Evolutionary conservation across 2,797 vertebrate genomes (phyloP).

Genomic region (Miichthys miiuy): DNA sequence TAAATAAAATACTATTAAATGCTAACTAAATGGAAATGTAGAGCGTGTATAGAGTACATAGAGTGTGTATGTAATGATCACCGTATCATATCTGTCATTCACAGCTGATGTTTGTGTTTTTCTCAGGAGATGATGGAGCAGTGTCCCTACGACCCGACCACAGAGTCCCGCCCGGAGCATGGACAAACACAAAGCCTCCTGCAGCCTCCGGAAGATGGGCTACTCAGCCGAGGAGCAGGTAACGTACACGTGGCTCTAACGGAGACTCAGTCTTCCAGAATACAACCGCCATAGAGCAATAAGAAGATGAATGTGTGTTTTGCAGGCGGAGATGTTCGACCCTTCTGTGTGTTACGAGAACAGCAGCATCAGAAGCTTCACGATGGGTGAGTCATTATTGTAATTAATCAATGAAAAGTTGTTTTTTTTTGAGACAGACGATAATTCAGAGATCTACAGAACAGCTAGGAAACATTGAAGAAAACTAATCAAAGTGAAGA

Average conservation of each 20-base stretch:
- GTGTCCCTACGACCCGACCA: conserved; percentile 92
- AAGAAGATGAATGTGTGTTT: not conserved
- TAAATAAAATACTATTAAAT: no score
- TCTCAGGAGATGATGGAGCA: conserved; percentile 78
- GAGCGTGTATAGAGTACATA: not conserved
- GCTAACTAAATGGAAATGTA: no score
- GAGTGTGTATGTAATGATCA: not conserved
- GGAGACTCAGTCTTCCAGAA: no score
- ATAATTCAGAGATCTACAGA: no score
- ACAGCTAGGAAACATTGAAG: no score
- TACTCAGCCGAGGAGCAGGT: conserved; percentile 93
- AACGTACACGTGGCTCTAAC: not conserved
- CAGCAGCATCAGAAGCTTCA: conserved; percentile 81
- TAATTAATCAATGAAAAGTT: no score
- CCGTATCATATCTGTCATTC: not conserved
- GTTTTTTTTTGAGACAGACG: no score
- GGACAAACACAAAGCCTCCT: conserved; percentile 88
- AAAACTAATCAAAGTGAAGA: no score
- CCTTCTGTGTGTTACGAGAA: conserved; percentile 89
- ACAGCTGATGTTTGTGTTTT: not conserved
- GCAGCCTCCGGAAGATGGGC: conserved; percentile 86
- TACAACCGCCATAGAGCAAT: not conserved
- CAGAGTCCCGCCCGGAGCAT: conserved; percentile 88
- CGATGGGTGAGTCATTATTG: conserved; percentile 86
- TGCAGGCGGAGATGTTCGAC: conserved; percentile 89